Evolutionary conservation across 30 jellyfish, hydroid and myxozoan genomes (phyloP), one percentile per base, ranked within the genome.

Genomic region (Mastigias papua): DNA sequence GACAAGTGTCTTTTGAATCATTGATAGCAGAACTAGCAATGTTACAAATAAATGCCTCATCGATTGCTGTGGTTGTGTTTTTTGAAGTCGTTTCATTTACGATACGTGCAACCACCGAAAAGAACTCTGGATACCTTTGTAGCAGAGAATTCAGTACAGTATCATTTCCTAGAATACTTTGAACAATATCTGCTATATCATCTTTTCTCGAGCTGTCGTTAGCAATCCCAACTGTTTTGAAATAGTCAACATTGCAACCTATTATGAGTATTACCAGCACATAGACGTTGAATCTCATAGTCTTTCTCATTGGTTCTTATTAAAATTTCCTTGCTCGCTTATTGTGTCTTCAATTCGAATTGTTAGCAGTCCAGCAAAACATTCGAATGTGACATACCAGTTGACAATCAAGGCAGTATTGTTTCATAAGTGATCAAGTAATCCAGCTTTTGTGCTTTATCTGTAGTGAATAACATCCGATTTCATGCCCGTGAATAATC

Each of bases 81-180:
- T 37, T 20, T 26, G 25, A 72, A 72, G 21, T 22, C 37, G 83
- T 37, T 28, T 19, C 42, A 51, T 72, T 72, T 19, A 72, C 83
- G 17, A 37, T 32, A 2, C 29, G 63, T 13, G 25, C 4, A 9
- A 51, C 34, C 1, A 72, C 35, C 3, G 34, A n/a, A 29, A 9
- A 19, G 29, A 72, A 37, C 1, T 37, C 65, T 11, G 83, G 83
- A 72, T 72, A 72, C 69, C 68, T 19, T 72, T 7, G 20, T 20
- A 72, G 83, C 16, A 72, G 5, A 48, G 63, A 1, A 15, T 34
- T 0, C 37, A 72, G 37, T 28, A 72, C 74, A 1, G 74, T 63
- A 42, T 63, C 74, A 26, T 63, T 63, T 63, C 46, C 46, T 42
- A 63, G 23, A 23, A 63, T 21, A 27, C 19, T 63, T 1, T 7